Evolutionary conservation across 1,140 invertebrate species (phyloP).

Genomic region (Agrilus planipennis): DNA sequence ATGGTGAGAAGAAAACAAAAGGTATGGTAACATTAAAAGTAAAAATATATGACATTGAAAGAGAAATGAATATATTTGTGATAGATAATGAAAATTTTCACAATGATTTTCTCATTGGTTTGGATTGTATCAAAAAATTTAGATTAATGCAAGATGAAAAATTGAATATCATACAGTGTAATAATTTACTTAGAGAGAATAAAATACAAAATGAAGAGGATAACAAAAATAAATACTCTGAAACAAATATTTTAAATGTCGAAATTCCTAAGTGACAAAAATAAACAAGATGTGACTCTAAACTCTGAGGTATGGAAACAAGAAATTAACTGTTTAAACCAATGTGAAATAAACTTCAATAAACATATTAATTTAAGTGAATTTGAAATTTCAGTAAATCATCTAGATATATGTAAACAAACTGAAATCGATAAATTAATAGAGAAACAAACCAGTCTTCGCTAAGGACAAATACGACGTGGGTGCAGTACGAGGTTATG

Average conservation of each 20-base stretch:
- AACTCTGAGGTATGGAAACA: too few relatives aligned
- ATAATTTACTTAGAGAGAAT: not conserved
- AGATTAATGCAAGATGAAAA: constrained; percentile 13
- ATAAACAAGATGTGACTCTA: too few relatives aligned
- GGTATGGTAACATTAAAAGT: constrained; percentile 16
- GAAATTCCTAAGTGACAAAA: too few relatives aligned
- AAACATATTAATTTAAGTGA: constrained; percentile 21
- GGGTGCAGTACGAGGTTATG: constrained; percentile 16
- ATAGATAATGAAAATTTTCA: constrained; percentile 23
- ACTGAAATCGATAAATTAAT: constrained; percentile 18
- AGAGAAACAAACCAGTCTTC: constrained; percentile 24
- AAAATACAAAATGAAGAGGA: constrained; percentile 1
- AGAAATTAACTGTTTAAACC: too few relatives aligned
- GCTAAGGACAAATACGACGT: constrained; percentile 31
- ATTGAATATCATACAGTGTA: constrained; percentile 1
- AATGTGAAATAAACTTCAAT: constrained; percentile 23
- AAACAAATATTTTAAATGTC: not conserved
- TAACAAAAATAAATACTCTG: constrained; percentile 2
- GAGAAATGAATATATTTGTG: constrained; percentile 21
- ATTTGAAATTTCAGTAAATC: constrained; percentile 19
- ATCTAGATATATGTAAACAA: constrained; percentile 14
- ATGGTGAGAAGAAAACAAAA: constrained; percentile 20
- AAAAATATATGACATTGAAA: constrained; percentile 22
- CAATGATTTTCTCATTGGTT: constrained; percentile 24
- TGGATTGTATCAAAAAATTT: constrained; percentile 16